phyloP scores from a whole-genome alignment of 2,113 vertebrate species.

The Indicator maculatus region DNA sequence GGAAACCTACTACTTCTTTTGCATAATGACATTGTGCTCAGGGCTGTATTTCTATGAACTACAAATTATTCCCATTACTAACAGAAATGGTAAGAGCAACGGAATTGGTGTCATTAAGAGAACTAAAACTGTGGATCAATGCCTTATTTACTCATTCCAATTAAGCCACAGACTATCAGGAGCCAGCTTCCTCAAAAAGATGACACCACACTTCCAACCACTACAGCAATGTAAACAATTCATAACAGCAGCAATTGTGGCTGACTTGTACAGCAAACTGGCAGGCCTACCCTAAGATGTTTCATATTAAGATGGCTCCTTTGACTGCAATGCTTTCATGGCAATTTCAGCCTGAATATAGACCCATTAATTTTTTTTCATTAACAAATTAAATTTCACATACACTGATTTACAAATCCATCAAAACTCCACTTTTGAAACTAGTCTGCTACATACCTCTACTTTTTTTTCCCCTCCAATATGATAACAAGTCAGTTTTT shows the following conservation, averaged over 20 bases:
- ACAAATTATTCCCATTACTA: conserved; percentile 23
- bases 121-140: background rate
- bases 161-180: conserved; percentile 4
- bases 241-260: background rate
- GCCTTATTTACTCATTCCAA: conserved; percentile 5
- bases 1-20: conserved; percentile 2
- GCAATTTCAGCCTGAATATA: background rate
- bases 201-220: background rate
- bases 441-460: background rate
- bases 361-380: background rate
- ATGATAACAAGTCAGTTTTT: background rate
- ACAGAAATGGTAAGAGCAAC: background rate
- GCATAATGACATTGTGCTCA: conserved; percentile 48
- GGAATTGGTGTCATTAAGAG: background rate
- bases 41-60: background rate
- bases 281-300: background rate
- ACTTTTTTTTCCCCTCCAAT: background rate
- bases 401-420: background rate
- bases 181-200: background rate
- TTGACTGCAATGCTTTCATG: background rate
- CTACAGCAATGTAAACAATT: background rate
- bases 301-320: background rate
- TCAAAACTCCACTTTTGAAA: background rate
- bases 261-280: background rate
- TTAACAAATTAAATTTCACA: background rate